Percentiles rank a stretch among this genome's conserved stretches.
These are phyloP conservation scores for Zaprionus camerounensis DNA, from an alignment of 1,140 invertebrate genomes.

Conservation along the genomic window DNA sequence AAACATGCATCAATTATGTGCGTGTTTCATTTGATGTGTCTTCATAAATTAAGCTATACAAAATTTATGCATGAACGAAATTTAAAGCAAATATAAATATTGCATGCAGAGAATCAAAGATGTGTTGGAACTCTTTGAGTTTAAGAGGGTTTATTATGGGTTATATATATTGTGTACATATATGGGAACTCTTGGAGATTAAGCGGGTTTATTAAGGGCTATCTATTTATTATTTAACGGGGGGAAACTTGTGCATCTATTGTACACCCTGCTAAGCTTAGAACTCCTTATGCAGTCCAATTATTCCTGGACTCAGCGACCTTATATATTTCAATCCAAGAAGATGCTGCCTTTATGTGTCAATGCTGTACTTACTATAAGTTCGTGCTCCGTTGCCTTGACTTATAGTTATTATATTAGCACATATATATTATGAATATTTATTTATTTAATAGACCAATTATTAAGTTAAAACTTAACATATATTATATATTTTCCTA, in stretches of 20 bases:
- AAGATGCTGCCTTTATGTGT: too few species aligned
- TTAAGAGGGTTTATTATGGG: background rate
- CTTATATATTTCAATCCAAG: too few species aligned
- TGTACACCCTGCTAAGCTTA: too few species aligned
- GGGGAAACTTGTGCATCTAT: too few species aligned
- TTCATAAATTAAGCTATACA: constrained; percentile 27
- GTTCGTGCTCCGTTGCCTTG: too few species aligned
- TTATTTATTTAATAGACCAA: too few species aligned
- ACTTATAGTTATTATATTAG: too few species aligned
- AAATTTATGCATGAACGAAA: constrained; percentile 61
- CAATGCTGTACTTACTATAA: too few species aligned
- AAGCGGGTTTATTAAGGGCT: background rate
- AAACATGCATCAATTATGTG: constrained; percentile 25
- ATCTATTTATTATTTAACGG: background rate
- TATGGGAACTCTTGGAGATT: background rate
- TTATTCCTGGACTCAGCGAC: too few species aligned
- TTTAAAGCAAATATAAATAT: constrained; percentile 15
- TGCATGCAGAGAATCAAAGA: constrained; percentile 24
- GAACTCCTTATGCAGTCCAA: too few species aligned
- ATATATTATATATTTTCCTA: background rate
- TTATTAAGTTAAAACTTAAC: too few species aligned
- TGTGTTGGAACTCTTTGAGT: background rate
- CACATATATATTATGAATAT: too few species aligned
- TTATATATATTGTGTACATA: background rate
- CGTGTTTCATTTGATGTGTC: constrained; percentile 33